Base-by-base conservation (phyloP, 2,888 invertebrate genomes). In the Cyclophora albipunctata region DNA sequence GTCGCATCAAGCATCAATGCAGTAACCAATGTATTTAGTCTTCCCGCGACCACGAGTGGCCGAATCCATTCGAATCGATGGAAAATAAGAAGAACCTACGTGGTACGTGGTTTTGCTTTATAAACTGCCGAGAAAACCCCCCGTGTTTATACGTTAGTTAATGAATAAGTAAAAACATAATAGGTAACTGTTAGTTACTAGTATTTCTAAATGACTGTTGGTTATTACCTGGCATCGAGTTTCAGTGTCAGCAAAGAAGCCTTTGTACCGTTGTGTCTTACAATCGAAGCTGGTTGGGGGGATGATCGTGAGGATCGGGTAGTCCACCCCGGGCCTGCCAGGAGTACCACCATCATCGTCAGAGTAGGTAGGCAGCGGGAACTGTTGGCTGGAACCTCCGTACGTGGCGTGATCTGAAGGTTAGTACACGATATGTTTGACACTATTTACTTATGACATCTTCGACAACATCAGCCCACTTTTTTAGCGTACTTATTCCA, bases 191-290 rank as follows among this genome's bases (percentile, higher is more conserved):
- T 20, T 20, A 20, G 20, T 20, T 20, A 20, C 20, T 20, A n/a
- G n/a, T n/a, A 20, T 20, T 20, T 20, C 20, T 20, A 20, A 20
- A 20, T 20, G 20, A 20, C 20, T 20, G 20, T 2, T 20, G 20
- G 1, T 5, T 37, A 65, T 73, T 78, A 94, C 94, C 91, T 96
- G 96, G 73, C 96, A 96, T 64, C 93, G 91, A 4, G 96, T 95
- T 63, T 94, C 94, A 6, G 96, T 94, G 82, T 96, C 96, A 3
- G 96, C 96, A 67, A 96, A 96, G 84, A 96, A 96, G 53, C 96
- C 96, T 69, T 96, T 96, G 78, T 96, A 96, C 34, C 96, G 89
- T 73, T 96, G 96, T 54, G 94, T 91, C 66, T 94, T 94, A 79
- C 96, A 96, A 69, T 92, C 92, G 74, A 96, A 96, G 58, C 85